Conservation (phyloP, 1,140 invertebrate genomes). For the Mylabris phalerata region DNA sequence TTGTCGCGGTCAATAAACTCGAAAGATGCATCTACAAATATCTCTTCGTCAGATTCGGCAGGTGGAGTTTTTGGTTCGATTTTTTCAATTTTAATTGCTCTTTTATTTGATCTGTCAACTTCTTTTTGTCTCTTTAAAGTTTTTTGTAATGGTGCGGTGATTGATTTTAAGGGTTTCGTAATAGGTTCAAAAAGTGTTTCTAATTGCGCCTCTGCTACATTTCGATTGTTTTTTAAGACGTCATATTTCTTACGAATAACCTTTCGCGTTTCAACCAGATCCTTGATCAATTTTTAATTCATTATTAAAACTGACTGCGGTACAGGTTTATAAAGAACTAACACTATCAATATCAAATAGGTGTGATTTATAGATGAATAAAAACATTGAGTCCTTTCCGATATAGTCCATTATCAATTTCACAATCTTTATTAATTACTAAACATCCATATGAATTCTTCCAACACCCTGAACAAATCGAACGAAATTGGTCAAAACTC, state of each 20-base stretch:
- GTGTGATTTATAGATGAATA: too few relatives aligned
- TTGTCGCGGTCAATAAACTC: too few relatives aligned
- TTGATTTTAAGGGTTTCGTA: not conserved
- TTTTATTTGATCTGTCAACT: too few relatives aligned
- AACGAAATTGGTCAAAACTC: slow-evolving; percentile 26
- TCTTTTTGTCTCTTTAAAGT: not conserved
- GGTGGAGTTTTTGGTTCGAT: too few relatives aligned
- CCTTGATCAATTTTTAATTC: not conserved
- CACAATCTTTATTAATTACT: not conserved
- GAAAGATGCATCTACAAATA: too few relatives aligned
- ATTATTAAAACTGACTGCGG: not conserved
- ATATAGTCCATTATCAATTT: not conserved
- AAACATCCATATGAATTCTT: slow-evolving; percentile 27
- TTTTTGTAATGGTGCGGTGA: not conserved
- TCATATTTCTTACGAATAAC: slow-evolving; percentile 2
- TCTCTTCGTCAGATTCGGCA: too few relatives aligned
- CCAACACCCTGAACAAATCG: slow-evolving; percentile 28
- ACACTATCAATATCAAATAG: not conserved
- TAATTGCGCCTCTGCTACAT: not conserved
- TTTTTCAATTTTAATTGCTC: too few relatives aligned
- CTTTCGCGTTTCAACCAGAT: not conserved
- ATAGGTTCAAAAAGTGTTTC: not conserved
- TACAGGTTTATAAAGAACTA: too few relatives aligned
- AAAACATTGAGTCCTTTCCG: not conserved
- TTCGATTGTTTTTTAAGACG: not conserved